Evolutionary conservation across 2,888 invertebrate genomes (phyloP).

Genomic region (Onchidella celtica): DNA sequence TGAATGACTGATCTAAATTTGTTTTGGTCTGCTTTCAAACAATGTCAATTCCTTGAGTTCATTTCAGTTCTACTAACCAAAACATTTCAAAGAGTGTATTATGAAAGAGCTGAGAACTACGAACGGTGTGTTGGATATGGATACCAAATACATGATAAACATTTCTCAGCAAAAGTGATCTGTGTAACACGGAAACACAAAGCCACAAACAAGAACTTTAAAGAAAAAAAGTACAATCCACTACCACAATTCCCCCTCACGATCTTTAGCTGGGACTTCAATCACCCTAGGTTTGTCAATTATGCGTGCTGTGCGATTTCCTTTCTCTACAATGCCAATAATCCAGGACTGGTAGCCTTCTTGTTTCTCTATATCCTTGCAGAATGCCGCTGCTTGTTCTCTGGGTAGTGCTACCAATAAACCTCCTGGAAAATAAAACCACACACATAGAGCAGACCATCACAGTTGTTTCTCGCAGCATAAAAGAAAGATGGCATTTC

Average conservation of each 20-base stretch:
- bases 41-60: too few relatives aligned
- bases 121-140: too few relatives aligned
- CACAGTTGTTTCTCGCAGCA: not conserved
- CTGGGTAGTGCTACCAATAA: slow-evolving; percentile 93
- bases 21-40: too few relatives aligned
- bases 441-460: not conserved
- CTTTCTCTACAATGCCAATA: slow-evolving; percentile 96
- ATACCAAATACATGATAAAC: too few relatives aligned
- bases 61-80: too few relatives aligned
- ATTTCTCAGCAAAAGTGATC: too few relatives aligned
- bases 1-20: too few relatives aligned
- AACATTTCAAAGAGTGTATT: too few relatives aligned
- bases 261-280: slow-evolving; percentile 85
- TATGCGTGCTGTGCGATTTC: slow-evolving; percentile 93
- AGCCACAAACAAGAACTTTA: not conserved
- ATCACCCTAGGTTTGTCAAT: slow-evolving; percentile 97
- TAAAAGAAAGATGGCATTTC: too few relatives aligned
- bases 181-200: not conserved
- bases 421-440: slow-evolving; percentile 85
- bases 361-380: slow-evolving; percentile 96
- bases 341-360: slow-evolving; percentile 98
- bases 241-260: slow-evolving; percentile 81
- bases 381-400: slow-evolving; percentile 96
- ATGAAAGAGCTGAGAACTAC: too few relatives aligned
- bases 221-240: not conserved